Base-by-base conservation (phyloP, 2,888 invertebrate species). In the Fragum sueziense region DNA sequence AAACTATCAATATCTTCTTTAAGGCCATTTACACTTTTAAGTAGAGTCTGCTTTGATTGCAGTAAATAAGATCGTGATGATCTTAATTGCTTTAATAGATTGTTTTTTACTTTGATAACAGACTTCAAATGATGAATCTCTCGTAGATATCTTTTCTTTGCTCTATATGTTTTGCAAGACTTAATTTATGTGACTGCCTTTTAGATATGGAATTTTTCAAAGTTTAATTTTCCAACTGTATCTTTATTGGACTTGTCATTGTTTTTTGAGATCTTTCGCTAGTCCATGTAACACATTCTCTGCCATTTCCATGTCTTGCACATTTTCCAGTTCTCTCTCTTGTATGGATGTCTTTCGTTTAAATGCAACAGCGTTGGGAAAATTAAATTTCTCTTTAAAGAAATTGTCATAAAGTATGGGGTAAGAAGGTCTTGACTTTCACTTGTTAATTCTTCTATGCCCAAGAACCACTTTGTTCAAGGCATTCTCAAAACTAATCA, bases 281-380 rank as follows among this genome's bases (percentile, higher is more conserved):
- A 74, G 74, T 59, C 74, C 74, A 69, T n/a, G 20, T 29, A 74
- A 69, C 25, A 74, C 74, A 69, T 69, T 59, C 25, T 69, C 69
- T n/a, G 74, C 74, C 20, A 27, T 68, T 68, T 69, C 69, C 54
- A 74, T 57, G 41, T 74, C 74, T 69, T 57, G 34, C 4, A 57
- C 57, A 25, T 59, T 69, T 22, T 59, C 25, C 20, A 59, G 7
- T 29, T 74, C 69, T 59, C 41, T 34, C 68, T 54, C 57, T n/a
- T 29, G 7, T 17, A 31, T 41, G 14, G 57, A 52, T 59, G 7
- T 27, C 31, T 59, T 74, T n/a, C 27, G 22, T 69, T 61, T 65
- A 54, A 62, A 33, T 69, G 57, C 7, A 54, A 41, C 33, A 25
- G n/a, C 27, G 31, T 68, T 54, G 54, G 74, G 69, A 31, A 74